phyloP scores from a whole-genome alignment of 2,797 vertebrate genomes.

The Buphagus erythrorhynchus region DNA sequence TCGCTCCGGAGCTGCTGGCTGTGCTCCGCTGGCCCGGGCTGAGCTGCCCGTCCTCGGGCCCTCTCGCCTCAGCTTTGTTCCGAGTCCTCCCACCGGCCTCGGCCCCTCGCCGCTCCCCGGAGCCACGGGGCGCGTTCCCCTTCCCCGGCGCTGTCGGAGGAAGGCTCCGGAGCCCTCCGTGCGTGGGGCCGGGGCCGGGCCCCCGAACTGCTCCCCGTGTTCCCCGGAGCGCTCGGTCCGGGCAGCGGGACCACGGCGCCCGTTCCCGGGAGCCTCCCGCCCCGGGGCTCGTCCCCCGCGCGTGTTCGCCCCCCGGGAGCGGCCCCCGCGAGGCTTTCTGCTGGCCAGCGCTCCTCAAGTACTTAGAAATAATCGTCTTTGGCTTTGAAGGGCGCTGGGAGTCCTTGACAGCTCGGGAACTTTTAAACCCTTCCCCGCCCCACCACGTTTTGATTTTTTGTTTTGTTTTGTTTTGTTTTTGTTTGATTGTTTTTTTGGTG shows the following conservation, averaged over 20 bases:
- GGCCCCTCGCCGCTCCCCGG: background rate
- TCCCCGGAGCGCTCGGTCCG: background rate
- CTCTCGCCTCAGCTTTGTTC: constrained; percentile 11
- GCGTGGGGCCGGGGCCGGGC: background rate
- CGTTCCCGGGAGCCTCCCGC: background rate
- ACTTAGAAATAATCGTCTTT: background rate
- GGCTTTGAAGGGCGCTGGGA: background rate
- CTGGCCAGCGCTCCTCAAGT: background rate
- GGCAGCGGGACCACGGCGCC: background rate
- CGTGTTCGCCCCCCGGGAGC: background rate
- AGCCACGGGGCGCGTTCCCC: background rate
- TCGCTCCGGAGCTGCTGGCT: background rate
- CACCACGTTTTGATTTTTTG: no score
- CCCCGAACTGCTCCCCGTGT: fast-evolving
- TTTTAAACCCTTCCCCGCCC: background rate
- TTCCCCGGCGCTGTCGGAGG: no score
- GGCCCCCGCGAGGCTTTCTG: background rate
- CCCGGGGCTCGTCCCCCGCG: background rate
- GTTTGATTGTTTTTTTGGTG: background rate
- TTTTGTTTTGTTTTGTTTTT: no score
- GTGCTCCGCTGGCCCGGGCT: background rate
- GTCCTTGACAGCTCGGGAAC: background rate
- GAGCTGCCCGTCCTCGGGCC: background rate
- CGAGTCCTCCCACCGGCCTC: background rate
- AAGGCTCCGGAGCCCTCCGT: background rate